Percentiles rank a stretch among this genome's conserved stretches.
Conservation (phyloP, 1,140 invertebrate species). For the Caenorhabditis elegans region WBcel235 BX284605.5:11271501-11272000, state of each 20-base stretch:
- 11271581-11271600: not conserved
- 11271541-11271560: not conserved
- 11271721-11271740: not conserved
- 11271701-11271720: not conserved
- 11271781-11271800: not conserved
- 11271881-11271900: not conserved
- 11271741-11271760: not conserved
- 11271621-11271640: not conserved
- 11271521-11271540: not conserved
- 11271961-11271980: not conserved
- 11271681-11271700: not conserved
- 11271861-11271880: not conserved
- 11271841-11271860: slow-evolving; percentile 1
- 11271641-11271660: not conserved
- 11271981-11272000: not conserved
- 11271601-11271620: not conserved
- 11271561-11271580: not conserved
- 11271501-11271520: not conserved
- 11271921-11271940: not conserved
- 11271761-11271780: not conserved
- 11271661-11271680: not conserved
- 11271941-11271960: not conserved
- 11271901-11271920: too few species aligned
- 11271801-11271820: not conserved
- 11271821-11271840: not conserved